phyloP scores from a whole-genome alignment of 2,113 vertebrate species.

The Petrocephalus microphthalmus region DNA sequence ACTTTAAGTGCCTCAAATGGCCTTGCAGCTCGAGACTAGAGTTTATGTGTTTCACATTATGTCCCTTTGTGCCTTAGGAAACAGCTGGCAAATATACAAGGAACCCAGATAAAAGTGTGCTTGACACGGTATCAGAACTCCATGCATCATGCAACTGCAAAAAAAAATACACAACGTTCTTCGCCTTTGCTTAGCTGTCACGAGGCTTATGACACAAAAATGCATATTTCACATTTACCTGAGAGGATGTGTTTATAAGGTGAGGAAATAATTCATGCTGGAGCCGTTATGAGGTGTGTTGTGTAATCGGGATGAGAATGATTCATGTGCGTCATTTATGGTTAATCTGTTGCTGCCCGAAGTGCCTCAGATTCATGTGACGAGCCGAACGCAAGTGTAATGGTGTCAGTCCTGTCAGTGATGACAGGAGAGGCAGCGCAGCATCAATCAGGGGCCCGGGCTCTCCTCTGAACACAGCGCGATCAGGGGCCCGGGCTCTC shows the following conservation, averaged over 20 bases:
- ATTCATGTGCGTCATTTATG: constrained; percentile 33
- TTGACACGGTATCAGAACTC: not conserved
- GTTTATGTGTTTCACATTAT: not conserved
- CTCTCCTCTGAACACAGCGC: constrained; percentile 30
- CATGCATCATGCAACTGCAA: not conserved
- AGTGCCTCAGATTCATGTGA: constrained; percentile 36
- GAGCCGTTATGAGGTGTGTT: not conserved
- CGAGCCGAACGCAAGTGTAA: constrained; percentile 52
- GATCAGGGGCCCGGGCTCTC: constrained; percentile 38
- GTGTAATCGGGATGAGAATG: not conserved
- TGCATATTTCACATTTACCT: not conserved
- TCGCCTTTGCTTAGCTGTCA: not conserved
- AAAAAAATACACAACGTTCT: not conserved
- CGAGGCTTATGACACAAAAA: not conserved
- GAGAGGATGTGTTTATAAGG: not conserved
- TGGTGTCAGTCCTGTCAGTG: constrained; percentile 43
- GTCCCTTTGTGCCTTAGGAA: not conserved
- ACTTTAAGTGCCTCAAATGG: constrained; percentile 5
- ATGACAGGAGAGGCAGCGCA: constrained; percentile 40
- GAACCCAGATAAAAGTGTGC: not conserved
- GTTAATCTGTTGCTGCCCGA: constrained; percentile 40
- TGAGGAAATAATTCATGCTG: constrained; percentile 2
- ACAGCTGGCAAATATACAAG: not conserved
- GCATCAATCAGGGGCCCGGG: constrained; percentile 53
- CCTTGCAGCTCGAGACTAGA: not conserved